These are phyloP conservation scores for Lacerta agilis DNA, from an alignment of 2,797 vertebrate species.

Conservation along the genomic window DNA sequence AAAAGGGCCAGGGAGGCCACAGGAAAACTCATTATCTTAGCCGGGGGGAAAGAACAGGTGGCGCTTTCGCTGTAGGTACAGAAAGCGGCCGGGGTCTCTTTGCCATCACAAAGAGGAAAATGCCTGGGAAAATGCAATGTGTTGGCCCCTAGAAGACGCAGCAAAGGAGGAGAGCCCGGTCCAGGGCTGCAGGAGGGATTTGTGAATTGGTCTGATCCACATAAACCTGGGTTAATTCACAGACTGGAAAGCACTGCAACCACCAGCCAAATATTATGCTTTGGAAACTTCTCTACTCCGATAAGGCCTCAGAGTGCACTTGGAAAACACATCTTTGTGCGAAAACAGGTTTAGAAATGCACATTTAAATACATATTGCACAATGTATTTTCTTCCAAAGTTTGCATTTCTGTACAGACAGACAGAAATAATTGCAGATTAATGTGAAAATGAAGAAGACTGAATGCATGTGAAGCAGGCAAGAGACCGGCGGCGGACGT, in stretches of 20 bases:
- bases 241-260: not conserved
- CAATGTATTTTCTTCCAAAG: not conserved
- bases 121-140: not conserved
- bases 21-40: not conserved
- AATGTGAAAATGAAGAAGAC: not conserved
- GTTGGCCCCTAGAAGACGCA: not conserved
- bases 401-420: not conserved
- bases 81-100: not conserved
- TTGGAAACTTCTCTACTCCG: not conserved
- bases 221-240: not conserved
- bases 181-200: not conserved
- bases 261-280: not conserved
- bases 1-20: no score
- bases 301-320: not conserved
- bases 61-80: not conserved
- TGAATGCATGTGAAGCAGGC: not conserved
- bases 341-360: not conserved
- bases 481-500: rapidly evolving
- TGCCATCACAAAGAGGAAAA: not conserved
- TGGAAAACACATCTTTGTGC: not conserved
- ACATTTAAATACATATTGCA: not conserved
- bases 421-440: not conserved
- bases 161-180: not conserved
- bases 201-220: not conserved
- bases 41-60: not conserved